phyloP scores from a whole-genome alignment of 2,113 vertebrate species.

The Harpagus bidentatus region DNA sequence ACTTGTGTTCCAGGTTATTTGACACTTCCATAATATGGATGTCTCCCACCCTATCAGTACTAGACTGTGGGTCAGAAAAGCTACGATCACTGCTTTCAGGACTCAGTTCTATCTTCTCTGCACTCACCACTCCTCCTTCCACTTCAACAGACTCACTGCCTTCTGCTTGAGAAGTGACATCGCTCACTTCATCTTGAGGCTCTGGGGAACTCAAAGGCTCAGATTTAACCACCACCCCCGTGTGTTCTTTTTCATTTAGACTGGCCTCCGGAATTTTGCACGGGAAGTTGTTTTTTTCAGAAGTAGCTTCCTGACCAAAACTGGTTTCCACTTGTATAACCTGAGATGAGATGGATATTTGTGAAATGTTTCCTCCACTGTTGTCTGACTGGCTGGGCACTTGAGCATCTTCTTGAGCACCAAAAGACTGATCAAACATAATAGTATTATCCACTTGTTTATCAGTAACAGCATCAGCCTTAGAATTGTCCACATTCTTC shows the following conservation, averaged over 20 bases:
- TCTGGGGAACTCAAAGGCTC: slow-evolving; percentile 91
- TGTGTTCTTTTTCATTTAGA: slow-evolving; percentile 77
- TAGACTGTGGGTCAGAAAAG: slow-evolving; percentile 85
- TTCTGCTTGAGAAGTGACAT: slow-evolving; percentile 87
- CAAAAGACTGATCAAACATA: slow-evolving; percentile 70
- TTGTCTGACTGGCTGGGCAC: slow-evolving; percentile 91
- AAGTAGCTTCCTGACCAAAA: slow-evolving; percentile 67
- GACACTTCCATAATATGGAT: slow-evolving; percentile 80
- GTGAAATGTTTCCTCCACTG: slow-evolving; percentile 69
- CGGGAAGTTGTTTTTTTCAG: slow-evolving; percentile 72
- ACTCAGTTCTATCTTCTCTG: slow-evolving; percentile 89
- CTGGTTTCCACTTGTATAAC: slow-evolving; percentile 65
- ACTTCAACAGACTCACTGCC: slow-evolving; percentile 86
- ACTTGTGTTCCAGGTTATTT: slow-evolving; percentile 75
- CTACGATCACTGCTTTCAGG: slow-evolving; percentile 90
- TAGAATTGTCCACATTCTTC: slow-evolving; percentile 83
- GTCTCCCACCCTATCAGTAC: slow-evolving; percentile 76
- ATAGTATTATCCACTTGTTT: slow-evolving; percentile 62
- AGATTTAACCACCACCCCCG: slow-evolving; percentile 84
- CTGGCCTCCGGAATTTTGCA: slow-evolving; percentile 67
- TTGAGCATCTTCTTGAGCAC: slow-evolving; percentile 85
- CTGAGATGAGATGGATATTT: slow-evolving; percentile 68
- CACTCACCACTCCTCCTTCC: slow-evolving; percentile 67
- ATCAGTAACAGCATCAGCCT: slow-evolving; percentile 67
- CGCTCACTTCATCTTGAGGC: slow-evolving; percentile 84